A percentile compares a stretch with the other conserved stretches of the same genome.
These are phyloP conservation scores for Caerostris darwini DNA, from an alignment of 1,140 invertebrate species.

Conservation along the genomic window DNA sequence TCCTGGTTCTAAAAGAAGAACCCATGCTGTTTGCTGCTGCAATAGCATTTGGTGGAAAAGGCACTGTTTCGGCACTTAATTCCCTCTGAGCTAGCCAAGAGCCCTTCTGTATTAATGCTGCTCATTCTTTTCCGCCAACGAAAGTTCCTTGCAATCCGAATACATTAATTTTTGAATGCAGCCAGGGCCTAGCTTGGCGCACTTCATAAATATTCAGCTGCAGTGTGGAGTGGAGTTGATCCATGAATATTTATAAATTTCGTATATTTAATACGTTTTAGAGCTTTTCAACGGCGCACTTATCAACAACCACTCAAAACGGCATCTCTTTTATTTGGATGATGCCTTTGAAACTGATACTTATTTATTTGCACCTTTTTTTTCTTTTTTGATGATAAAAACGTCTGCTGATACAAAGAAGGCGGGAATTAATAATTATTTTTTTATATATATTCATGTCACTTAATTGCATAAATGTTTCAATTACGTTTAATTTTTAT, in stretches of 20 bases:
- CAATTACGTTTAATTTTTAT: too few species aligned
- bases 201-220: slow-evolving; percentile 69
- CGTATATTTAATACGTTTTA: slow-evolving; percentile 60
- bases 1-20: background rate
- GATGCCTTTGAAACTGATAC: background rate
- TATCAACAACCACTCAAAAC: slow-evolving; percentile 10
- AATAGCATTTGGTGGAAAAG: background rate
- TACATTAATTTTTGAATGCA: slow-evolving; percentile 66
- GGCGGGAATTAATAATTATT: background rate
- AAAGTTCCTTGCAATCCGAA: slow-evolving; percentile 57
- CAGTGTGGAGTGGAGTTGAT: background rate
- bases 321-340: background rate
- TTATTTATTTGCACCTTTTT: too few species aligned
- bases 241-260: slow-evolving; percentile 70
- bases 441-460: too few species aligned
- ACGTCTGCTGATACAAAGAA: background rate
- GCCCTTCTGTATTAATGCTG: slow-evolving; percentile 52
- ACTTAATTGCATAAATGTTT: too few species aligned
- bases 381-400: background rate
- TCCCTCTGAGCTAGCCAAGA: slow-evolving; percentile 10
- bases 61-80: slow-evolving; percentile 59
- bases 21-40: background rate
- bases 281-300: slow-evolving; percentile 21
- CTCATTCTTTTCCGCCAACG: slow-evolving; percentile 48
- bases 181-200: background rate